Percentiles rank a stretch among this genome's conserved stretches.
phyloP scores from a whole-genome alignment of 2,888 invertebrate genomes.

The Cynaeus angustus region DNA sequence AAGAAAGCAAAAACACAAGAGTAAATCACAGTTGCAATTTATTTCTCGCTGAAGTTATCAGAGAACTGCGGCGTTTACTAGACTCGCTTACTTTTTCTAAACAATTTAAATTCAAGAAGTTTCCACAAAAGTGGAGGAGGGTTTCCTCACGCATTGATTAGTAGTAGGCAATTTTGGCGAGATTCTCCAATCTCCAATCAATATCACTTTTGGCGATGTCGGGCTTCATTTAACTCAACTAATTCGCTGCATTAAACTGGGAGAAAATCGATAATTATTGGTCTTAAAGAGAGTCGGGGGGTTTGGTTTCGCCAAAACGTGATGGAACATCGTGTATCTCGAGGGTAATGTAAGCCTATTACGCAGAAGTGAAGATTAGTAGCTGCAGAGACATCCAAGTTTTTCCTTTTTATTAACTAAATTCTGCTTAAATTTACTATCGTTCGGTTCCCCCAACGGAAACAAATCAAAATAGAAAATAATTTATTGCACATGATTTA shows the following conservation, averaged over 20 bases:
- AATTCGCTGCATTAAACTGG: slow-evolving; percentile 1
- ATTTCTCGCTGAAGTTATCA: slow-evolving; percentile 23
- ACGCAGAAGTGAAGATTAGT: too few species aligned
- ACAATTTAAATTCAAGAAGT: slow-evolving; percentile 15
- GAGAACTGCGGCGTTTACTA: slow-evolving; percentile 15
- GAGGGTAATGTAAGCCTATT: too few species aligned
- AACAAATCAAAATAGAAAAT: neutral
- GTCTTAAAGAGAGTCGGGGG: too few species aligned
- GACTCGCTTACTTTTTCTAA: slow-evolving; percentile 16
- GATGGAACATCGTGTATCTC: too few species aligned
- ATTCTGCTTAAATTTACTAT: too few species aligned
- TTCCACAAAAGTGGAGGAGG: neutral
- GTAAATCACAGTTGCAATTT: slow-evolving; percentile 44
- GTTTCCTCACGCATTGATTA: slow-evolving; percentile 9
- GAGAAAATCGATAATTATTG: too few species aligned
- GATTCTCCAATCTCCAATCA: slow-evolving; percentile 16
- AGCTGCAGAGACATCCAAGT: too few species aligned
- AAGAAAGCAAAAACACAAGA: slow-evolving; percentile 42
- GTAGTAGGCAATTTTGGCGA: slow-evolving; percentile 8
- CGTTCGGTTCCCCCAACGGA: neutral
- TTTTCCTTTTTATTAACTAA: too few species aligned
- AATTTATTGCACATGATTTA: neutral
- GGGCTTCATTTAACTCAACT: slow-evolving; percentile 17
- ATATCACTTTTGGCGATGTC: slow-evolving; percentile 24
- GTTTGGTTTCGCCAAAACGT: too few species aligned